Base-by-base conservation (phyloP, 2,888 invertebrate genomes). In the Drosophila sordidapex region DNA sequence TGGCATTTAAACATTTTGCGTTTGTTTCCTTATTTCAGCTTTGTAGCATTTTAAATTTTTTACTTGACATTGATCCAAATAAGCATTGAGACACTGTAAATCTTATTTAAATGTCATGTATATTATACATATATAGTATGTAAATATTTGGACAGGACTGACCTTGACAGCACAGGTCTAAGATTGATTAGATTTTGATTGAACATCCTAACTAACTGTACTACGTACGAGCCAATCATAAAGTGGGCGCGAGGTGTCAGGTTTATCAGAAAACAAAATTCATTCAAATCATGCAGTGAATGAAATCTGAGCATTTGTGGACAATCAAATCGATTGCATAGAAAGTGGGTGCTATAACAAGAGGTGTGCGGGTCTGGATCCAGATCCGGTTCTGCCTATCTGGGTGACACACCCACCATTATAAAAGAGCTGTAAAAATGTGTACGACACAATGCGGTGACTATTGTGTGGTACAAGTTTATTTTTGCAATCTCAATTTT, bases 171-270 rank as follows among this genome's bases (percentile, higher is more conserved):
- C 54, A 27, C 10, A 59, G 65, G 53, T 53, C 62, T 25, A 65
- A 65, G 56, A 60, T 70, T 76, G 88, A 90, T 90, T 85, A 73
- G 72, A 70, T 51, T 59, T 68, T 49, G 38, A 8, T 58, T 56
- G 46, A 48, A 68, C 51, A 56, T 63, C 56, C 56, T 38, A 64
- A 67, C 38, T 52, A 46, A 36, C 10, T 25, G 15, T 27, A 49
- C 15, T 52, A n/a, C 31, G 27, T 15, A 35, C 46, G 8, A 25
- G 13, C 5, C 15, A 46, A 18, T 11, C 8, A 29, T 35, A 25
- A 27, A 38, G 4, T 21, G 25, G 11, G 38, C 21, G 48, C 38
- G 29, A 53, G 49, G 51, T 67, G 62, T 51, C 51, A 48, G 53
- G 80, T 54, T 69, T 69, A 75, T 80, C 72, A 70, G 36, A 27